Evolutionary conservation across 1,140 invertebrate species (phyloP).

Genomic region (Euura lappo): DNA sequence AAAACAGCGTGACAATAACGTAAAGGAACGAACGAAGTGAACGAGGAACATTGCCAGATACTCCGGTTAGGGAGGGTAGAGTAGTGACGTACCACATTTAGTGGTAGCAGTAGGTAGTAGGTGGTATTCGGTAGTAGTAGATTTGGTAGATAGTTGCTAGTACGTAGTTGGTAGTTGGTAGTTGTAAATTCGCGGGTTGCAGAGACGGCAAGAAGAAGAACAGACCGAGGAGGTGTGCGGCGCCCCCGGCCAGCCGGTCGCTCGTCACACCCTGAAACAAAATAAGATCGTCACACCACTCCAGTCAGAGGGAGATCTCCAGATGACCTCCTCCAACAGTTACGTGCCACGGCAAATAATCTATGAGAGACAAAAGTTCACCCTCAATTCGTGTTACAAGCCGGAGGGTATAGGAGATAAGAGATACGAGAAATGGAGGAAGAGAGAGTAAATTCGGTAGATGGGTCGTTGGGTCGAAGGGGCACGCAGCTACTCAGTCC

Average conservation of each 20-base stretch:
- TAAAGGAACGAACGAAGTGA: not conserved
- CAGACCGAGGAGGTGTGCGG: constrained; percentile 59
- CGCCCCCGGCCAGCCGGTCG: constrained; percentile 61
- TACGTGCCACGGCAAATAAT: not conserved
- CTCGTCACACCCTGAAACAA: constrained; percentile 62
- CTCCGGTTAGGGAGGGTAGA: constrained; percentile 53
- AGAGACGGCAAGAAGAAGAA: constrained; percentile 57
- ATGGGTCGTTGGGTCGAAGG: constrained; percentile 2
- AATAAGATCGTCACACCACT: constrained; percentile 53
- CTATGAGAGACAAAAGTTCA: not conserved
- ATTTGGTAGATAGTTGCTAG: constrained; percentile 6
- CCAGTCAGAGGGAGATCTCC: constrained; percentile 30
- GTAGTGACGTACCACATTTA: constrained; percentile 58
- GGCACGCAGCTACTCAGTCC: constrained; percentile 1
- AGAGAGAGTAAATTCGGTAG: not conserved
- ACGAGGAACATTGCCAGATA: constrained; percentile 32
- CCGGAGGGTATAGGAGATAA: constrained; percentile 15
- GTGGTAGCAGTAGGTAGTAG: constrained; percentile 58
- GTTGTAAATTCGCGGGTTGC: constrained; percentile 59
- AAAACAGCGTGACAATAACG: constrained; percentile 10
- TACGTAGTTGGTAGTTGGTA: constrained; percentile 13
- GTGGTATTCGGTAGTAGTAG: constrained; percentile 40
- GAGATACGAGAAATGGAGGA: not conserved
- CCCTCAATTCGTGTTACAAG: constrained; percentile 33
- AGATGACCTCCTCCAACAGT: not conserved